Percentiles rank a stretch among this genome's conserved stretches.
These are phyloP conservation scores for Parascotia fuliginaria DNA, from an alignment of 2,888 invertebrate species.

Conservation along the genomic window DNA sequence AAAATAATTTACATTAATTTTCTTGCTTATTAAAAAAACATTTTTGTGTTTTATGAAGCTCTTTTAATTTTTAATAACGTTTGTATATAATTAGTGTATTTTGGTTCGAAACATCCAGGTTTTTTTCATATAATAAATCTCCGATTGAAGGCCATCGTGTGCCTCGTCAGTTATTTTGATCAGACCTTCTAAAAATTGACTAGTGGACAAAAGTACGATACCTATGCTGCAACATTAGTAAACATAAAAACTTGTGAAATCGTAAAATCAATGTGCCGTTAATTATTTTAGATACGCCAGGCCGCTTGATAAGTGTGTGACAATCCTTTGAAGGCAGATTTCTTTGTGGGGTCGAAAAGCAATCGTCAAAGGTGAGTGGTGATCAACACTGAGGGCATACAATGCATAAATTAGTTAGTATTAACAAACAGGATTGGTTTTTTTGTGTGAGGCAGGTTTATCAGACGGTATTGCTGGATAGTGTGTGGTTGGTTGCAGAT, in stretches of 20 bases:
- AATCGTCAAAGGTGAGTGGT: constrained; percentile 80
- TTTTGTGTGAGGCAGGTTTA: constrained; percentile 47
- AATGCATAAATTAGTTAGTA: constrained; percentile 73
- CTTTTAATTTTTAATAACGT: not conserved
- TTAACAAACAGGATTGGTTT: constrained; percentile 54
- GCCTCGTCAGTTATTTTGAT: constrained; percentile 49
- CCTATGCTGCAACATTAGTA: constrained; percentile 69
- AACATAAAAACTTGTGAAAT: constrained; percentile 75
- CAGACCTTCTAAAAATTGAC: constrained; percentile 62
- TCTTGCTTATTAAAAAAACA: not conserved
- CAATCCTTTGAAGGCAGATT: constrained; percentile 63
- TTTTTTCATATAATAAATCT: constrained; percentile 1
- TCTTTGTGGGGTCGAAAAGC: constrained; percentile 58
- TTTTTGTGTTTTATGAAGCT: not conserved
- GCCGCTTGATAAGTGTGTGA: constrained; percentile 57
- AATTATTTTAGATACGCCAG: constrained; percentile 60
- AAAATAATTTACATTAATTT: not conserved
- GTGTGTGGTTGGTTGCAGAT: constrained; percentile 87
- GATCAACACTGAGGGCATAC: constrained; percentile 57
- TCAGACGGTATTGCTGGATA: constrained; percentile 43
- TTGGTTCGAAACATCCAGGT: not conserved
- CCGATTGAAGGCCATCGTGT: constrained; percentile 8
- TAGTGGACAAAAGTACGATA: constrained; percentile 69
- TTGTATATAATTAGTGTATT: not conserved
- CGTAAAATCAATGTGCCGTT: constrained; percentile 73